A percentile compares a stretch with the other conserved stretches of the same genome.
phyloP scores from a whole-genome alignment of 2,797 vertebrate species.

The Notamacropus eugenii region DNA sequence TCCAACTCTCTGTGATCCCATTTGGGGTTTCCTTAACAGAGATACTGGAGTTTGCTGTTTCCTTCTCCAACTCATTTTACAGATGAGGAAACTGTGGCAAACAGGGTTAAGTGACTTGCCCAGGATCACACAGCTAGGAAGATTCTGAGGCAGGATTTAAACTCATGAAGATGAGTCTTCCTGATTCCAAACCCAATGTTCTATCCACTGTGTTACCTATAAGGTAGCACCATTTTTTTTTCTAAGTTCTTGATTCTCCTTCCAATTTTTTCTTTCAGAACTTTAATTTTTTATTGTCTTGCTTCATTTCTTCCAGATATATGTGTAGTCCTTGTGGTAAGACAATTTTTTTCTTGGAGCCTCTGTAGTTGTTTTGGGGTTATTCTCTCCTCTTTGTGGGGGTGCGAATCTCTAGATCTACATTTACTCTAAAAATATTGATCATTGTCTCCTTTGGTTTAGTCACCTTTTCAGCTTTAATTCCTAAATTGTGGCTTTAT shows the following conservation, averaged over 20 bases:
- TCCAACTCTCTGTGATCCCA: background rate
- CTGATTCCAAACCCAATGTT: background rate
- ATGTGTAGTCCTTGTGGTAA: background rate
- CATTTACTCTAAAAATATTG: background rate
- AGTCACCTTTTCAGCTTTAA: background rate
- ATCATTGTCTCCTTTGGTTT: background rate
- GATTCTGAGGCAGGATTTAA: too few species aligned
- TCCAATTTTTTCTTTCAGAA: background rate
- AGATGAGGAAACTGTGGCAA: background rate
- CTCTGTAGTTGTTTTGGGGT: background rate
- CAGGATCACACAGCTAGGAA: too few species aligned
- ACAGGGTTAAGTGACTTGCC: background rate
- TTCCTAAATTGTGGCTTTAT: background rate
- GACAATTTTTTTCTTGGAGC: background rate
- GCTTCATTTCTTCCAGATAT: background rate
- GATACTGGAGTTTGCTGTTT: background rate
- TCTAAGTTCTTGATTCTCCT: background rate
- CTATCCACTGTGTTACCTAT: background rate
- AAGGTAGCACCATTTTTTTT: background rate
- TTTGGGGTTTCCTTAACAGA: background rate
- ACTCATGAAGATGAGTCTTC: too few species aligned
- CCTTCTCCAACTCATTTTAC: background rate
- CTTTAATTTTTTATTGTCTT: background rate
- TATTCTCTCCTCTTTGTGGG: background rate
- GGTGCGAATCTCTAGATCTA: background rate